phyloP scores from a whole-genome alignment of 2,888 invertebrate genomes.

The Chaetoderma sp. region DNA sequence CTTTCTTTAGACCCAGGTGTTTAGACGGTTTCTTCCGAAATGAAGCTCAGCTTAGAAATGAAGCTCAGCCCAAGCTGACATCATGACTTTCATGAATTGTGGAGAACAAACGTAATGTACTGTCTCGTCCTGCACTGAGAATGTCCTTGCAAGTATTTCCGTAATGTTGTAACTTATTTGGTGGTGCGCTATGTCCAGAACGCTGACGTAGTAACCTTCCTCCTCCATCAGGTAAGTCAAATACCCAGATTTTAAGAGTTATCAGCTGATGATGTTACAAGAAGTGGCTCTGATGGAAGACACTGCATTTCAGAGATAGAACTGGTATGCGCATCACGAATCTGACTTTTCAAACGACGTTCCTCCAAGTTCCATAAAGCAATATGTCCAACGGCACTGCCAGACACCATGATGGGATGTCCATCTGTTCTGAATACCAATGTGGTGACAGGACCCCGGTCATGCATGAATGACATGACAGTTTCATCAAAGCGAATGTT shows the following conservation, averaged over 20 bases:
- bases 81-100: constrained; percentile 76
- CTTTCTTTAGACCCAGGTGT: constrained; percentile 52
- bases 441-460: constrained; percentile 88
- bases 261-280: constrained; percentile 92
- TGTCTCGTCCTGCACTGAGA: constrained; percentile 76
- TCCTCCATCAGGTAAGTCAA: constrained; percentile 93
- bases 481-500: constrained; percentile 88
- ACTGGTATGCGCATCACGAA: constrained; percentile 81
- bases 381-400: constrained; percentile 85
- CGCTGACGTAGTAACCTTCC: constrained; percentile 79
- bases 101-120: constrained; percentile 76
- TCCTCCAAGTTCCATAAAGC: constrained; percentile 89
- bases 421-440: constrained; percentile 89
- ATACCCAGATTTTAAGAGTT: constrained; percentile 86
- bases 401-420: constrained; percentile 86
- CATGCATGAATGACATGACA: constrained; percentile 87
- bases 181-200: constrained; percentile 88
- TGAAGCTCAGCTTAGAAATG: no score
- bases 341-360: constrained; percentile 80
- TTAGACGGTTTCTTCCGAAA: constrained; percentile 74
- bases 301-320: constrained; percentile 85
- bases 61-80: constrained; percentile 88
- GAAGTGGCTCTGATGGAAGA: constrained; percentile 87
- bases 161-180: constrained; percentile 85
- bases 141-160: constrained; percentile 82